Conservation (phyloP, 2,113 vertebrate species). For the Hypanus sabinus region DNA sequence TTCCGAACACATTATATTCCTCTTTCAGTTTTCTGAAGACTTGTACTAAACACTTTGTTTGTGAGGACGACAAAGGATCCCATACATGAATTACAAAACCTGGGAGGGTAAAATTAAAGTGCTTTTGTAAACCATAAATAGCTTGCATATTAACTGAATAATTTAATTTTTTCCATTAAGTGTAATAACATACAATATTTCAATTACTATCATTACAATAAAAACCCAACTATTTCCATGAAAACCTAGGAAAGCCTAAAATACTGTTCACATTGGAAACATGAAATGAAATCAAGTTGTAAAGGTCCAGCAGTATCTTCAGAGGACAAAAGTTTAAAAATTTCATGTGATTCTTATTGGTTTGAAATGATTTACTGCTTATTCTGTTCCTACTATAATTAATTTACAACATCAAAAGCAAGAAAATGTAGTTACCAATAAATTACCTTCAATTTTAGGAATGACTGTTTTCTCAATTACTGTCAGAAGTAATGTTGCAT, state of each 20-base stretch:
- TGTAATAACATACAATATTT: not conserved
- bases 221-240: not conserved
- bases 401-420: not conserved
- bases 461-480: conserved; percentile 75
- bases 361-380: too few relatives aligned
- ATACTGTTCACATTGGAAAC: not conserved
- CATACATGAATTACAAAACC: conserved; percentile 72
- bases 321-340: too few relatives aligned
- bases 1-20: conserved; percentile 59
- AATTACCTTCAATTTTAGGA: conserved; percentile 74
- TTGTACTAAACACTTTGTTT: conserved; percentile 64
- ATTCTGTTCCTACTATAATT: too few relatives aligned
- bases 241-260: not conserved
- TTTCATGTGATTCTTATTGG: too few relatives aligned
- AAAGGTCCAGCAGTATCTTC: too few relatives aligned
- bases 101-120: conserved; percentile 44
- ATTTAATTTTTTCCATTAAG: not conserved
- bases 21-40: conserved; percentile 65
- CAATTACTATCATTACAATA: not conserved
- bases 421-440: not conserved
- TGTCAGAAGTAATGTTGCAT: conserved; percentile 61
- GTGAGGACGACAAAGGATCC: conserved; percentile 77
- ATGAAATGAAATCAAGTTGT: too few relatives aligned
- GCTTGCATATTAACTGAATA: not conserved
- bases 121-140: not conserved